Evolutionary conservation across 2,797 vertebrate species (phyloP), one percentile per base, ranked within the genome.

Genomic region (Pipistrellus nathusii): DNA sequence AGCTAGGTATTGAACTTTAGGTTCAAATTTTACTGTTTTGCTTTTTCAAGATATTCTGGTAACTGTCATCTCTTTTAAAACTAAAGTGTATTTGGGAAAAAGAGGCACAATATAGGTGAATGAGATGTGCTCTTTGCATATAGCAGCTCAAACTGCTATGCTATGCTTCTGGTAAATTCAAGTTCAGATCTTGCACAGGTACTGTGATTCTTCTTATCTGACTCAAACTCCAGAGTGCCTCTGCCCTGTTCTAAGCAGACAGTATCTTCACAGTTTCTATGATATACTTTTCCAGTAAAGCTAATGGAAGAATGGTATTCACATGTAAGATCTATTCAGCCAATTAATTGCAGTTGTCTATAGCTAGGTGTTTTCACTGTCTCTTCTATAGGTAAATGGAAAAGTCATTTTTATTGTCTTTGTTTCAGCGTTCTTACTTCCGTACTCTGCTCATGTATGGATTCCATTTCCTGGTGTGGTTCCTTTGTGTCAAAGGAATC

Each of bases 381-480:
- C 32, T 46, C 44, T 30, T 89, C 35, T 27, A 25, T 35, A 25
- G 32, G 85, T 91, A 59, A 14, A 88, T 55, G n/a, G 91, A 95
- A n/a, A 77, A 95, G 57, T 89, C 80, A 69, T 38, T 85, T 96
- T 35, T 97, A 73, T 92, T 97, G 77, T 72, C 82, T 97, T 94
- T 98, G 44, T 97, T 95, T 77, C 97, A 99, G 99, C 98, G 99
- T 51, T 99, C 99, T 23, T 21, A 99, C 94, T 99, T 99, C 94
- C 99, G 99, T 72, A 99, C 99, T 13, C 98, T 99, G 93, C 99
- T 99, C 35, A 99, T 99, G 99, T 99, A 99, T 12, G 99, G 99
- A 11, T 99, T 99, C 98, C 99, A 99, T 98, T 99, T 99, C 98
- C 98, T 99, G 93, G 99, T 99, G 73, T 99, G 99, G 99, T 99